Percentiles rank a stretch among this genome's conserved stretches.
Evolutionary conservation across 2,888 invertebrate species (phyloP).

Genomic region (Drosophila mulleri): DNA sequence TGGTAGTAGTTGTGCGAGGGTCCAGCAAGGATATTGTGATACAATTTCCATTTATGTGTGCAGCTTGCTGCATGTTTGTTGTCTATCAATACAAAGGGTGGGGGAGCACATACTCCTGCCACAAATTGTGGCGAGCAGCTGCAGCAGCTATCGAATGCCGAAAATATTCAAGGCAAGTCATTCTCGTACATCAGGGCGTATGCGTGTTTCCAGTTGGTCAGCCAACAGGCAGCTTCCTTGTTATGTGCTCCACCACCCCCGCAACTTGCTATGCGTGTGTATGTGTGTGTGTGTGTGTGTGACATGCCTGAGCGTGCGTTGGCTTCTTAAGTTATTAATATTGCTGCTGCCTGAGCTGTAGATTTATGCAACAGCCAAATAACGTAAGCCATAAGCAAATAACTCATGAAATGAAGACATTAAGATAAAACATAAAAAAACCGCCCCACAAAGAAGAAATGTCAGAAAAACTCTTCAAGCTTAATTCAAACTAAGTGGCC

Average conservation of each 20-base stretch:
- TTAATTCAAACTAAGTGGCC: conserved; percentile 64
- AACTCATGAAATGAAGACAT: conserved; percentile 63
- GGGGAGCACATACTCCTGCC: neutral
- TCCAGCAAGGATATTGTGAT: conserved; percentile 54
- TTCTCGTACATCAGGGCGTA: conserved; percentile 51
- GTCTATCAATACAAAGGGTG: conserved; percentile 32
- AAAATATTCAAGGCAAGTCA: conserved; percentile 14
- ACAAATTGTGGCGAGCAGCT: conserved; percentile 9
- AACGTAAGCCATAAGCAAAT: conserved; percentile 49
- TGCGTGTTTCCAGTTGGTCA: conserved; percentile 64
- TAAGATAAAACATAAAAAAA: conserved; percentile 43
- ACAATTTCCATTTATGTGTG: conserved; percentile 75
- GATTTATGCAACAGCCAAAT: conserved; percentile 68
- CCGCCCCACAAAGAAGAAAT: conserved; percentile 23
- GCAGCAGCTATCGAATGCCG: conserved; percentile 18
- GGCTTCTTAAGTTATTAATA: conserved; percentile 41
- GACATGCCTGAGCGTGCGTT: conserved; percentile 30
- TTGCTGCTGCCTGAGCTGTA: conserved; percentile 46
- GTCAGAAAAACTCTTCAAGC: conserved; percentile 60
- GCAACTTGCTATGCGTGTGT: neutral
- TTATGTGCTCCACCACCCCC: neutral
- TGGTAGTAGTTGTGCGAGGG: conserved; percentile 23
- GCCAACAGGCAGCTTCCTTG: conserved; percentile 21
- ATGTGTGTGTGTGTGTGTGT: neutral
- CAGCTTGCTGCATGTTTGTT: conserved; percentile 39